Percentiles rank a stretch among this genome's conserved stretches.
Evolutionary conservation across 2,113 vertebrate genomes (phyloP).

Genomic region (Eolophus roseicapilla): DNA sequence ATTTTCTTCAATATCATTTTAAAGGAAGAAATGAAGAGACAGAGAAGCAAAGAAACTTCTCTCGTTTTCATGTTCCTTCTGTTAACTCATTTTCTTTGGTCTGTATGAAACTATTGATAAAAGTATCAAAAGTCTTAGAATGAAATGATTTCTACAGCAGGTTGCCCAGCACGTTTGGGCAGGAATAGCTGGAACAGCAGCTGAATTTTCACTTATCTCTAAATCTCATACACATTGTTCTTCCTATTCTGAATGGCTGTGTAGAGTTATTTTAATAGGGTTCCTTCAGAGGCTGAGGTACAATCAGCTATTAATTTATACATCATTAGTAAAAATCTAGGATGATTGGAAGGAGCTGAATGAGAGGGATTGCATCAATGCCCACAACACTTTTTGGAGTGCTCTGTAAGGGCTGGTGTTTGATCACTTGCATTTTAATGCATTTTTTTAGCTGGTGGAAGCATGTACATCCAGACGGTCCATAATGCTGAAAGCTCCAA

Average conservation of each 20-base stretch:
- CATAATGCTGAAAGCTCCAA: background rate
- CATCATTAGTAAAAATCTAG: background rate
- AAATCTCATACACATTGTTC: background rate
- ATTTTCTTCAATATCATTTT: background rate
- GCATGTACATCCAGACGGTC: background rate
- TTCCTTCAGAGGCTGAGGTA: background rate
- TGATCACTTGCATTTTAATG: background rate
- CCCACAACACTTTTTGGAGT: background rate
- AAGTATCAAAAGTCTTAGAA: background rate
- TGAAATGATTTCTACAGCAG: background rate
- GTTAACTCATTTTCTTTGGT: constrained; percentile 3
- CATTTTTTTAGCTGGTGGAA: background rate
- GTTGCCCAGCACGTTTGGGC: background rate
- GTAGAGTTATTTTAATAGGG: background rate
- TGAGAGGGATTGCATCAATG: background rate
- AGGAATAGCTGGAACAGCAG: background rate
- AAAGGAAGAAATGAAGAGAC: background rate
- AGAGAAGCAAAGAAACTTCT: background rate
- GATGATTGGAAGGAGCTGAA: background rate
- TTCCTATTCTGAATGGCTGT: background rate
- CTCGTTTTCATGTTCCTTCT: background rate
- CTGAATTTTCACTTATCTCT: constrained; percentile 28
- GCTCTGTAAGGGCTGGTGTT: background rate
- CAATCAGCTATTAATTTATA: background rate
- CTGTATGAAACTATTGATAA: background rate